Conservation (phyloP, 2,888 invertebrate genomes). For the Candidula unifasciata region DNA sequence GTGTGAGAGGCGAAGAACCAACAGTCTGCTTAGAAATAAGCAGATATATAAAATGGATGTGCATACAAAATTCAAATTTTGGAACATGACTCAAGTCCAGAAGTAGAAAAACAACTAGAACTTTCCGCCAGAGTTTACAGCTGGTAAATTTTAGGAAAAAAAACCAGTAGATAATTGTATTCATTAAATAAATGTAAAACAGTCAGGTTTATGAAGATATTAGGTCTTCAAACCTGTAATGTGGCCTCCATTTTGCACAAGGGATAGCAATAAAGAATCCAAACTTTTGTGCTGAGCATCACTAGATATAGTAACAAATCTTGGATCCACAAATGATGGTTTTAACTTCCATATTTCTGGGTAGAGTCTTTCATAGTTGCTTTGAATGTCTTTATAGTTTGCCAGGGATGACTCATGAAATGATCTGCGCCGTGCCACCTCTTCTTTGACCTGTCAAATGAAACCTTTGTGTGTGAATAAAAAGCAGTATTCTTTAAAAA, state of each 20-base stretch:
- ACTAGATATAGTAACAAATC: conserved; percentile 34
- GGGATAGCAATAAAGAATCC: conserved; percentile 6
- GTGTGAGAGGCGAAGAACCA: no score
- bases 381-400: conserved; percentile 34
- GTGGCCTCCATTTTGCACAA: conserved; percentile 34
- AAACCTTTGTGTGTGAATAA: neutral
- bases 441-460: conserved; percentile 27
- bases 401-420: conserved; percentile 17
- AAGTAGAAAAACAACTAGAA: no score
- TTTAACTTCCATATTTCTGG: conserved; percentile 26
- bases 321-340: conserved; percentile 27
- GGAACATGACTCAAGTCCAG: no score
- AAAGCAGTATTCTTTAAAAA: no score
- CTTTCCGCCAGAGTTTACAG: no score
- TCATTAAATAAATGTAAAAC: neutral
- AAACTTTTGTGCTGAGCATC: conserved; percentile 8
- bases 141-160: no score
- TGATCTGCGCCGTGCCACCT: conserved; percentile 27
- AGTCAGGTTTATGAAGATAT: neutral
- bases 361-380: conserved; percentile 22
- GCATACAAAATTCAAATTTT: no score
- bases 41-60: no score
- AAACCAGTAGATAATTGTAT: neutral
- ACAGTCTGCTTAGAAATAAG: no score
- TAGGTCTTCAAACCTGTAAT: conserved; percentile 1